Conservation (phyloP, 2,113 vertebrate genomes). For the Oceanites oceanicus region DNA sequence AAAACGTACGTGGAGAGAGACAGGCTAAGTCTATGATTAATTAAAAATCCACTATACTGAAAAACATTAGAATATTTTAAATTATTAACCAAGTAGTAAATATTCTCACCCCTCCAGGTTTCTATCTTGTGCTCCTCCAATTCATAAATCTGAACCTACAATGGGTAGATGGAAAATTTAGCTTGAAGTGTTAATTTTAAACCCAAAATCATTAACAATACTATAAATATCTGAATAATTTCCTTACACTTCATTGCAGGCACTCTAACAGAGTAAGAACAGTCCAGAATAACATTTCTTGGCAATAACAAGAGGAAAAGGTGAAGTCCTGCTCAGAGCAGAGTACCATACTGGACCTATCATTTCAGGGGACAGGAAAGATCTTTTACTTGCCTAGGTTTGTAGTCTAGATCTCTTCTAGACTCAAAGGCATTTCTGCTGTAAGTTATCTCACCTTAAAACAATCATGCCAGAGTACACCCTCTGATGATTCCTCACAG, state of each 20-base stretch:
- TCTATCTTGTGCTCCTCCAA: conserved; percentile 98
- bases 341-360: not conserved
- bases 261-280: not conserved
- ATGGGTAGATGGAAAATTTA: not conserved
- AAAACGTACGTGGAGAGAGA: not conserved
- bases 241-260: not conserved
- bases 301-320: not conserved
- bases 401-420: not conserved
- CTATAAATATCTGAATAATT: not conserved
- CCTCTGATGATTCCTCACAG: not conserved
- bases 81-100: not conserved
- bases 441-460: not conserved
- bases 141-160: conserved; percentile 98
- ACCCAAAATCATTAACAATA: not conserved
- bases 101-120: conserved; percentile 90
- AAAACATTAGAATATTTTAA: not conserved
- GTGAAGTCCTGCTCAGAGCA: not conserved
- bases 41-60: not conserved
- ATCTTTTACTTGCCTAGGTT: not conserved
- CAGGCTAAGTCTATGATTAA: not conserved
- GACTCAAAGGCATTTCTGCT: not conserved
- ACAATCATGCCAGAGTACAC: not conserved
- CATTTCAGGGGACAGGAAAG: not conserved
- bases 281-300: not conserved
- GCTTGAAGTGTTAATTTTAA: not conserved